Conservation (phyloP, 2,888 invertebrate species). For the Meloe dianella region DNA sequence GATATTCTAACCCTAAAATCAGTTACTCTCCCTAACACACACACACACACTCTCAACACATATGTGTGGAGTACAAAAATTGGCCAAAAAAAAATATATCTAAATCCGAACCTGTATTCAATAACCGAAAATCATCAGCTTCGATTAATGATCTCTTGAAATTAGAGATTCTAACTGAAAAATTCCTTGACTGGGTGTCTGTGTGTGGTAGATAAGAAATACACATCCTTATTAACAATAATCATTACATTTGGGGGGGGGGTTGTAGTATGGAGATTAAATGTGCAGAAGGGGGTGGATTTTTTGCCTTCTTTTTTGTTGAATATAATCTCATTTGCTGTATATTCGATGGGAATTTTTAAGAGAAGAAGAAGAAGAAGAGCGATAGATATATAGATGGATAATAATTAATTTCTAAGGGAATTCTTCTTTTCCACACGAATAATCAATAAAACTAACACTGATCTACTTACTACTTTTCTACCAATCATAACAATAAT, state of each 20-base stretch:
- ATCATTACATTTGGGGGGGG: background rate
- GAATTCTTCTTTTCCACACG: background rate
- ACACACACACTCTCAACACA: background rate
- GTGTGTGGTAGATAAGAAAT: conserved; percentile 4
- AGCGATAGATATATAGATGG: no score
- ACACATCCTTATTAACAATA: background rate
- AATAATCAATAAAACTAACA: background rate
- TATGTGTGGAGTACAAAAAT: background rate
- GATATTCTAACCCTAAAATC: background rate
- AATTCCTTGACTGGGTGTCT: background rate
- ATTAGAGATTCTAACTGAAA: background rate
- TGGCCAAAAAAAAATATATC: background rate
- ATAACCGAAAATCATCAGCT: background rate
- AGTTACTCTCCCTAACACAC: background rate
- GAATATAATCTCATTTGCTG: background rate
- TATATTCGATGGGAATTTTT: background rate
- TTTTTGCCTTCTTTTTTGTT: background rate
- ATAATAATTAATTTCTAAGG: background rate
- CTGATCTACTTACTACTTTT: background rate
- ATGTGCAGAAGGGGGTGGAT: no score
- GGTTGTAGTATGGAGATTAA: no score
- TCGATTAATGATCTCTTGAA: no score
- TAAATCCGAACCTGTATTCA: background rate
- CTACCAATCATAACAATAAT: background rate
- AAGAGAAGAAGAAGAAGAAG: background rate